A percentile compares a stretch with the other conserved stretches of the same genome.
phyloP scores from a whole-genome alignment of 2,888 invertebrate species.

The Hirtodrosophila histrioides region DNA sequence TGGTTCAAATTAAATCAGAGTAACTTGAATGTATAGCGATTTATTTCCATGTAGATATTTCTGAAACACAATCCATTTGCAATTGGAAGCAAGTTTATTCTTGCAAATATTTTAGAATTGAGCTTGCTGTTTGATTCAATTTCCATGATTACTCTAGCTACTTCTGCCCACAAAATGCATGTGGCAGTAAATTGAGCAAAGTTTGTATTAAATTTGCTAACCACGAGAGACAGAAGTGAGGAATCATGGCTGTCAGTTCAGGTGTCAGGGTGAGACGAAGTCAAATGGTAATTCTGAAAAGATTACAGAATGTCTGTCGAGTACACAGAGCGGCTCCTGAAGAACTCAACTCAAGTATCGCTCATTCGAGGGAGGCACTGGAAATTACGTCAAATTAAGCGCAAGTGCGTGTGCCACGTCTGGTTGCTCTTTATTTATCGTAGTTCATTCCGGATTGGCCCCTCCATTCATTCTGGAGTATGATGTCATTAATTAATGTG shows the following conservation, averaged over 20 bases:
- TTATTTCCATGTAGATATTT: too few species aligned
- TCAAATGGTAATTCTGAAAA: slow-evolving; percentile 9
- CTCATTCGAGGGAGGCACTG: slow-evolving; percentile 17
- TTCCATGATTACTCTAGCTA: too few species aligned
- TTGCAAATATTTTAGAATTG: too few species aligned
- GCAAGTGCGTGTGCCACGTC: slow-evolving; percentile 59
- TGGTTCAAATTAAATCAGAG: too few species aligned
- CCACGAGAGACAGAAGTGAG: too few species aligned
- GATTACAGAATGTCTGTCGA: slow-evolving; percentile 11
- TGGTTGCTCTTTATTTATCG: slow-evolving; percentile 2
- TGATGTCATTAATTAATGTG: slow-evolving; percentile 80
- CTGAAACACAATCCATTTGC: too few species aligned
- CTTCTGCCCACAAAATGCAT: too few species aligned
- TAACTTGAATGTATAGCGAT: too few species aligned
- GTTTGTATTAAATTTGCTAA: neutral
- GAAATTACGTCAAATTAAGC: slow-evolving; percentile 74
- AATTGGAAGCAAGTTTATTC: too few species aligned
- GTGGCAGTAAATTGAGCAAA: too few species aligned
- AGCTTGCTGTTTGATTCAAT: too few species aligned
- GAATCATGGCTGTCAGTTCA: neutral
- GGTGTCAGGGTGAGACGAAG: slow-evolving; percentile 11
- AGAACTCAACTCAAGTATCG: slow-evolving; percentile 19
- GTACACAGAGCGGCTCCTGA: slow-evolving; percentile 12
- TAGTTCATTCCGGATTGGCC: slow-evolving; percentile 29
- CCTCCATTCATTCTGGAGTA: slow-evolving; percentile 55